Percentiles rank a stretch among this genome's conserved stretches.
These are phyloP conservation scores for Liparis tanakae DNA, from an alignment of 2,797 vertebrate species.

Conservation along the genomic window DNA sequence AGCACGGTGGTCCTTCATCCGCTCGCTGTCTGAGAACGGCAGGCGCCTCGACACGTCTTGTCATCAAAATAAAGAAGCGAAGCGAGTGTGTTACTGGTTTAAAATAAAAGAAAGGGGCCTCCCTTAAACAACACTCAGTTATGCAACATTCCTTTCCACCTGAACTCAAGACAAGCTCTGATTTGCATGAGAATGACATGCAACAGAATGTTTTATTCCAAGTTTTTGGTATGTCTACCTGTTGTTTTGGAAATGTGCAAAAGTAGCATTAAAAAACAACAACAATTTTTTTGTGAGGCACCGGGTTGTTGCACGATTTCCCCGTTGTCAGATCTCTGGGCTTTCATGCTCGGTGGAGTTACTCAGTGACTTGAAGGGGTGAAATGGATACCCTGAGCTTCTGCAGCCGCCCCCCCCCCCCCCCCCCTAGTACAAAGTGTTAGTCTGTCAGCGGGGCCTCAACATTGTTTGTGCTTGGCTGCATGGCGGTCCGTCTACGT, in stretches of 20 bases:
- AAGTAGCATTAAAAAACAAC: slow-evolving; percentile 2
- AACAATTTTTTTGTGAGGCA: slow-evolving; percentile 24
- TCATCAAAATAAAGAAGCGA: slow-evolving; percentile 18
- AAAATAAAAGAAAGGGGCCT: not conserved
- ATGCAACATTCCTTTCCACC: slow-evolving; percentile 11
- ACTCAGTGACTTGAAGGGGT: slow-evolving; percentile 58
- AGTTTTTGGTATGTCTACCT: not conserved
- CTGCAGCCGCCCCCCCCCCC: slow-evolving; percentile 43
- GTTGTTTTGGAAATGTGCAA: not conserved
- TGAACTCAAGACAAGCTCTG: not conserved
- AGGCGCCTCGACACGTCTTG: slow-evolving; percentile 34
- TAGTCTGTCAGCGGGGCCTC: slow-evolving; percentile 63
- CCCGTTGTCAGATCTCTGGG: slow-evolving; percentile 49
- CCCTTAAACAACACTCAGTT: not conserved
- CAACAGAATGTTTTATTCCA: not conserved
- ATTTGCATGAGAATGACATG: slow-evolving; percentile 44
- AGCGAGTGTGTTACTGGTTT: not conserved
- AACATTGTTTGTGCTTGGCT: slow-evolving; percentile 61
- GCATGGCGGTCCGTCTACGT: slow-evolving; percentile 46
- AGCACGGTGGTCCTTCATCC: not conserved
- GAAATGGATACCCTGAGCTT: slow-evolving; percentile 72
- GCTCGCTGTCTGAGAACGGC: slow-evolving; percentile 12
- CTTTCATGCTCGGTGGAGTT: slow-evolving; percentile 65
- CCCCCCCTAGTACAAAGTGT: slow-evolving; percentile 62
- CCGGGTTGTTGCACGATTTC: slow-evolving; percentile 11